Conservation (phyloP, 64 coral and sea anemone genomes). For the Dendronephthya gigantea region DNA sequence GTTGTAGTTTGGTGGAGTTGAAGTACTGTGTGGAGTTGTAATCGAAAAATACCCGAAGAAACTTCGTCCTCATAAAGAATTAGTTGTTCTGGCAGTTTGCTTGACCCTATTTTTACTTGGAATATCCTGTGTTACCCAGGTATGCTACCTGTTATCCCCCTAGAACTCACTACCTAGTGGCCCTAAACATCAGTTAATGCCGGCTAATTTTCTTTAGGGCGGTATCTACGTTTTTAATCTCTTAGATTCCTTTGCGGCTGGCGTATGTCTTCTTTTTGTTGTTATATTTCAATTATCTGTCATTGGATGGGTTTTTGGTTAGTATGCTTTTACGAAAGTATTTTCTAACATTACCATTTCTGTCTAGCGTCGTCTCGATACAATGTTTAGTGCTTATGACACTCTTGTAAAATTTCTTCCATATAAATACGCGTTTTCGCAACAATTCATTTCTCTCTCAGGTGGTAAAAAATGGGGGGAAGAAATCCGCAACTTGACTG, state of each 20-base stretch:
- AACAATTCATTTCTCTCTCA: neutral
- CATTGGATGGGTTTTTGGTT: conserved; percentile 73
- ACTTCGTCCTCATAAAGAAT: conserved; percentile 33
- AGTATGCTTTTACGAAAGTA: no score
- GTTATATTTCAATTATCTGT: conserved; percentile 60
- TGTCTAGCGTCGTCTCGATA: no score
- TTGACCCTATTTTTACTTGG: conserved; percentile 42
- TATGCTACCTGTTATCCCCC: neutral
- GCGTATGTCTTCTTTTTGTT: conserved; percentile 58
- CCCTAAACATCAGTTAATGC: no score
- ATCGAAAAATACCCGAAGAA: conserved; percentile 39
- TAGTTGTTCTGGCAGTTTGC: conserved; percentile 40
- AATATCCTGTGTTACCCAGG: conserved; percentile 53
- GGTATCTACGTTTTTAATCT: conserved; percentile 79
- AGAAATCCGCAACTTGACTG: conserved; percentile 39
- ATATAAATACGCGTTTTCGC: no score
- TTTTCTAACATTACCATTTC: no score
- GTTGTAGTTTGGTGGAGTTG: conserved; percentile 56
- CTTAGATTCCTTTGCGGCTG: conserved; percentile 71
- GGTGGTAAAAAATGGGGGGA: conserved; percentile 45
- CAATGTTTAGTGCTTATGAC: no score
- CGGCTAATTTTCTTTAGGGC: no score
- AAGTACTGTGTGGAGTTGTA: conserved; percentile 40
- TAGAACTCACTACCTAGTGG: neutral
- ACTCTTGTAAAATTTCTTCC: no score